A percentile compares a stretch with the other conserved stretches of the same genome.
These are phyloP conservation scores for Carposina sasakii DNA, from an alignment of 1,140 invertebrate genomes.

Conservation along the genomic window DNA sequence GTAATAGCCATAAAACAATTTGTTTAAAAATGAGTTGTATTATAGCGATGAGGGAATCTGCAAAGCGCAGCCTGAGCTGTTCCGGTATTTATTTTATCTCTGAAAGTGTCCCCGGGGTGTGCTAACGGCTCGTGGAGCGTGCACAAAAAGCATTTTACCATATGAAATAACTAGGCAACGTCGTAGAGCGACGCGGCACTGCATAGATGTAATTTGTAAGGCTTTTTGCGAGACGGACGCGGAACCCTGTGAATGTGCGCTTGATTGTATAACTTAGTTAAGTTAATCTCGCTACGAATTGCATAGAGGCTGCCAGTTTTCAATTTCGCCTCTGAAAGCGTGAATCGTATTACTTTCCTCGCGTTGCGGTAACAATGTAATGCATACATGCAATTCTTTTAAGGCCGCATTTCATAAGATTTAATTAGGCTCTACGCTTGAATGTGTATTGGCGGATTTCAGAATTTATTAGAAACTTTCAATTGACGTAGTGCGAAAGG, in stretches of 20 bases:
- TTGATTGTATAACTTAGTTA: constrained; percentile 43
- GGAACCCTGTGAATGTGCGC: constrained; percentile 28
- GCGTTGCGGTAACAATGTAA: constrained; percentile 4
- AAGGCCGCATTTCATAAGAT: too few relatives aligned
- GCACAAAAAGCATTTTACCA: constrained; percentile 31
- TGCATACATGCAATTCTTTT: background rate
- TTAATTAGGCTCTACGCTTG: too few relatives aligned
- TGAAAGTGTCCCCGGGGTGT: constrained; percentile 31
- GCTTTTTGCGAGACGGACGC: constrained; percentile 14
- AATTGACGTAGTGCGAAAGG: too few relatives aligned
- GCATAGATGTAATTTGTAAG: too few relatives aligned
- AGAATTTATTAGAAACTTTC: too few relatives aligned
- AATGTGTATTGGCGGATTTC: too few relatives aligned
- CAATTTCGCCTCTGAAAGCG: constrained; percentile 32
- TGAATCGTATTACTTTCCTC: constrained; percentile 22
- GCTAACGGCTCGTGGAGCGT: constrained; percentile 21
- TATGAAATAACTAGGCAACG: constrained; percentile 20
- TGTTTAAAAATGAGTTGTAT: constrained; percentile 52
- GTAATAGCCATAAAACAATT: constrained; percentile 63
- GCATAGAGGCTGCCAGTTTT: constrained; percentile 30
- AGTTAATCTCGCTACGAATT: constrained; percentile 33
- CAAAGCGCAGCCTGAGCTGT: background rate
- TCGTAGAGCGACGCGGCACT: too few relatives aligned
- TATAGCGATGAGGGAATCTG: constrained; percentile 37
- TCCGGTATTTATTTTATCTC: constrained; percentile 33